Conservation (phyloP, 2,888 invertebrate species). For the Dicranocentrus wangi region DNA sequence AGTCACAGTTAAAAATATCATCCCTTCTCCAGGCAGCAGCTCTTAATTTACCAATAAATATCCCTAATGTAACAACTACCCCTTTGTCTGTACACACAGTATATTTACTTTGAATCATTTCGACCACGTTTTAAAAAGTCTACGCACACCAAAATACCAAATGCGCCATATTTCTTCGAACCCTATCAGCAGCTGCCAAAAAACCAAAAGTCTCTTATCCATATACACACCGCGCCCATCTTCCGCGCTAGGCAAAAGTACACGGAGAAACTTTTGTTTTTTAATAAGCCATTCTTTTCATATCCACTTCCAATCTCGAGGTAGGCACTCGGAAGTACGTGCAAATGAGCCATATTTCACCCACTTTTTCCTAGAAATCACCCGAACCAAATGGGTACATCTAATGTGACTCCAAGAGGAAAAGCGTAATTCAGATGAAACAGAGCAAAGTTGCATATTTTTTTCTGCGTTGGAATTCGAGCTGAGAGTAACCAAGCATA, state of each 20-base stretch:
- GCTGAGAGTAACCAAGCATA: too few relatives aligned
- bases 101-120: background rate
- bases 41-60: background rate
- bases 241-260: constrained; percentile 14
- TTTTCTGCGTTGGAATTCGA: background rate
- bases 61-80: background rate
- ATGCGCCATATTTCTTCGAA: background rate
- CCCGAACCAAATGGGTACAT: background rate
- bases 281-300: constrained; percentile 13
- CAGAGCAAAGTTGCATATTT: background rate
- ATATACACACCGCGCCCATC: background rate
- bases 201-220: constrained; percentile 30
- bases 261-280: background rate
- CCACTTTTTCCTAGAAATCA: constrained; percentile 34
- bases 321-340: constrained; percentile 57
- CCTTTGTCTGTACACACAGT: background rate
- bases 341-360: constrained; percentile 61
- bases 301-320: background rate
- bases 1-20: constrained; percentile 5
- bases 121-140: background rate
- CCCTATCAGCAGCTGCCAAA: constrained; percentile 35
- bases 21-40: constrained; percentile 65
- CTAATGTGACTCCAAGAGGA: background rate
- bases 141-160: background rate
- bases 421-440: background rate